These are phyloP conservation scores for Propithecus deckenii DNA, from an alignment of 2,797 vertebrate species.

Conservation along the genomic window DNA sequence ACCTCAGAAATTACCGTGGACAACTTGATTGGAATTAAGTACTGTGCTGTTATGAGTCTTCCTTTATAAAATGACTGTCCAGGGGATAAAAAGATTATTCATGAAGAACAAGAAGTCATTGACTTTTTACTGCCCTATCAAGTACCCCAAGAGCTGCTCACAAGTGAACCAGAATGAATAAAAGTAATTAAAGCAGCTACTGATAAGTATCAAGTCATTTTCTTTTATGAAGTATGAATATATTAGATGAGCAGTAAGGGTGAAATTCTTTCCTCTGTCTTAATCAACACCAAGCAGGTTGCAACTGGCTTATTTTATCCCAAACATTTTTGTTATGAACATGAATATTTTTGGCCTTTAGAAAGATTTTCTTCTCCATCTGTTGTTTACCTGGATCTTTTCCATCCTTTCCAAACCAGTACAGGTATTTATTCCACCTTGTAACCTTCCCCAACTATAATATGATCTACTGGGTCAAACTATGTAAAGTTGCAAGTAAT, in stretches of 20 bases:
- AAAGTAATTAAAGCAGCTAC: conserved; percentile 33
- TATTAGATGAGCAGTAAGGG: neutral
- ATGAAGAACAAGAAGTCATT: conserved; percentile 24
- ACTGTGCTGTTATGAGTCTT: neutral
- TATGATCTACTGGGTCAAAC: neutral
- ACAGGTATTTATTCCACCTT: neutral
- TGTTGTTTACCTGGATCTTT: neutral
- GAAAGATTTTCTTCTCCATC: neutral
- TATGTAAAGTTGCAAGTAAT: neutral
- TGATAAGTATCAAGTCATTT: conserved; percentile 16
- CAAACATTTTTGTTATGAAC: neutral
- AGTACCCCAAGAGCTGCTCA: neutral
- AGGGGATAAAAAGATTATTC: neutral
- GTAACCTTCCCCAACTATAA: neutral
- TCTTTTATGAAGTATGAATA: conserved; percentile 10
- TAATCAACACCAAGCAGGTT: neutral
- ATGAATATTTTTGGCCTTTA: neutral
- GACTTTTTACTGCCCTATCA: conserved; percentile 36
- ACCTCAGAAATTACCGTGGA: neutral
- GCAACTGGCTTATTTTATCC: neutral
- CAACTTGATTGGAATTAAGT: conserved; percentile 40
- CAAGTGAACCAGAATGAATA: conserved; percentile 27
- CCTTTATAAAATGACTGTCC: conserved; percentile 15
- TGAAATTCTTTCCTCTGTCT: neutral
- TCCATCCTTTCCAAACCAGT: neutral